phyloP scores from a whole-genome alignment of 2,113 vertebrate genomes.

The Plectropomus leopardus region DNA sequence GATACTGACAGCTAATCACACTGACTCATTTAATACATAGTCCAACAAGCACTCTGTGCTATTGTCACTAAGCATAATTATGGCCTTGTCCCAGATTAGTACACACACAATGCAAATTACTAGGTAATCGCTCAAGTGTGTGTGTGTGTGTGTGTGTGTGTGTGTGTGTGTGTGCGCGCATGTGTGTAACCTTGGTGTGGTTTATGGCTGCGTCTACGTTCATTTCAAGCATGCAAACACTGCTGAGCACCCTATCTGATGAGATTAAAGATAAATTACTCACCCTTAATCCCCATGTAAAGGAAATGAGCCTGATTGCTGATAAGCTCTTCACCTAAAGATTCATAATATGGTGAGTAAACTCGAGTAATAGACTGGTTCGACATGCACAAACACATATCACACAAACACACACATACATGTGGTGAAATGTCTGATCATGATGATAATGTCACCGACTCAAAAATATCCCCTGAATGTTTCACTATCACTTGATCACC shows the following conservation, averaged over 20 bases:
- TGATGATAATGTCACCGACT: slow-evolving; percentile 50
- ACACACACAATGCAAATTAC: slow-evolving; percentile 61
- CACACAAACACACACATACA: neutral
- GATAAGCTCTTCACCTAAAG: slow-evolving; percentile 66
- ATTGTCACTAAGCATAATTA: slow-evolving; percentile 64
- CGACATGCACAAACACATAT: slow-evolving; percentile 18
- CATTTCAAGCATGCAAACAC: slow-evolving; percentile 40
- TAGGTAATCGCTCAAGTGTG: slow-evolving; percentile 19
- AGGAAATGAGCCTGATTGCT: slow-evolving; percentile 59
- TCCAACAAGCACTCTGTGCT: slow-evolving; percentile 42
- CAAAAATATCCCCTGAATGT: slow-evolving; percentile 36
- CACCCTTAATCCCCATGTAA: slow-evolving; percentile 61
- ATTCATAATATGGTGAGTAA: slow-evolving; percentile 40
- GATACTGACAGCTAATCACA: slow-evolving; percentile 38
- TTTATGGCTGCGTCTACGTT: slow-evolving; percentile 27
- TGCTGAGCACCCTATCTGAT: slow-evolving; percentile 58
- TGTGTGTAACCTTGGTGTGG: neutral
- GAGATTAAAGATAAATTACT: slow-evolving; percentile 77
- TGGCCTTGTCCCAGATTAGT: slow-evolving; percentile 62
- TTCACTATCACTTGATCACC: slow-evolving; percentile 52
- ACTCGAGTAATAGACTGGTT: slow-evolving; percentile 9
- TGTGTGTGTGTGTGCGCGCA: slow-evolving; percentile 6
- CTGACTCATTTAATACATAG: slow-evolving; percentile 47
- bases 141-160: slow-evolving; percentile 2
- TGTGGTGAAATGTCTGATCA: slow-evolving; percentile 8